Conservation (phyloP, 2,888 invertebrate species). For the Diachrysia chrysitis region DNA sequence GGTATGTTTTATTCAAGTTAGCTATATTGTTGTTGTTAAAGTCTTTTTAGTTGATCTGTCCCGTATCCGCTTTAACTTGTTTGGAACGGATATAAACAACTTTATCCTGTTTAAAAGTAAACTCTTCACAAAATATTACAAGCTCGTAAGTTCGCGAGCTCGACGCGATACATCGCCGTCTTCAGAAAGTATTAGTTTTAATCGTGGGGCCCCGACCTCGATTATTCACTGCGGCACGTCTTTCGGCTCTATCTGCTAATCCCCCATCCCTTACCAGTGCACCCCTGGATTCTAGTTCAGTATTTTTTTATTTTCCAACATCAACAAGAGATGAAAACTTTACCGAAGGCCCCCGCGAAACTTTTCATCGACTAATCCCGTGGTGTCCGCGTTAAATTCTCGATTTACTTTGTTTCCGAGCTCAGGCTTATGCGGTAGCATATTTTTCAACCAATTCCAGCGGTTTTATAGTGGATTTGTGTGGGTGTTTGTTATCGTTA, state of each 20-base stretch:
- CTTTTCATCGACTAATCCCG: conserved; percentile 85
- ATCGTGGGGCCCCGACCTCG: conserved; percentile 66
- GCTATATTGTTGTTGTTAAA: conserved; percentile 5
- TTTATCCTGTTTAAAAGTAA: conserved; percentile 37
- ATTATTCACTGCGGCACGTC: conserved; percentile 75
- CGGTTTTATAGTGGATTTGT: conserved; percentile 79
- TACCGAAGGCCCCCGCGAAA: conserved; percentile 69
- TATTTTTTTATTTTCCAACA: conserved; percentile 77
- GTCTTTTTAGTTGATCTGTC: neutral
- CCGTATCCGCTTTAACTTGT: conserved; percentile 11
- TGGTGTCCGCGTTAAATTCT: conserved; percentile 82
- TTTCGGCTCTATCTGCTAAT: conserved; percentile 66
- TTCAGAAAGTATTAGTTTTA: conserved; percentile 71
- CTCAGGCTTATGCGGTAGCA: conserved; percentile 79
- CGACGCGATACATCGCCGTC: conserved; percentile 60
- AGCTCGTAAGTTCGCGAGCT: conserved; percentile 34
- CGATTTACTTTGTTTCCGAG: conserved; percentile 84
- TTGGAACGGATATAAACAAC: conserved; percentile 17
- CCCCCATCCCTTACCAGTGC: conserved; percentile 66
- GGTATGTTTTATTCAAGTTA: conserved; percentile 28
- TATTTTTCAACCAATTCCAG: conserved; percentile 83
- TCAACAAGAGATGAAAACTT: conserved; percentile 86
- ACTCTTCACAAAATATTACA: conserved; percentile 41
- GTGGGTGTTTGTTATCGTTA: conserved; percentile 81
- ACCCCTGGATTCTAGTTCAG: conserved; percentile 68